phyloP scores from a whole-genome alignment of 2,113 vertebrate genomes.

The Pogona vitticeps region DNA sequence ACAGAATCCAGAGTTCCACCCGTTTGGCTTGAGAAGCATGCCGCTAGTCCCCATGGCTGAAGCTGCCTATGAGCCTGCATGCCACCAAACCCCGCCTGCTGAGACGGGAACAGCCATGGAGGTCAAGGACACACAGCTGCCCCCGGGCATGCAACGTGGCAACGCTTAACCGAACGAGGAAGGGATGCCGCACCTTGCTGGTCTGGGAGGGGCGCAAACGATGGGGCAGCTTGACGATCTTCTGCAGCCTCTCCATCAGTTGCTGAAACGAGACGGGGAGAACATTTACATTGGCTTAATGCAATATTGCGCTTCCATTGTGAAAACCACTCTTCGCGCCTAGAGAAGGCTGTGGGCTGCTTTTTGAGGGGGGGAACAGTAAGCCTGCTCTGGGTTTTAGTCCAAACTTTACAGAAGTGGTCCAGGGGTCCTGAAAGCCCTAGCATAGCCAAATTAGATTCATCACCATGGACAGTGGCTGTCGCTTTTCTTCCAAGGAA shows the following conservation, averaged over 20 bases:
- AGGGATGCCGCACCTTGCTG: slow-evolving; percentile 82
- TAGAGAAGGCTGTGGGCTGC: no score
- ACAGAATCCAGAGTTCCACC: not conserved
- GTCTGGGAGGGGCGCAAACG: slow-evolving; percentile 86
- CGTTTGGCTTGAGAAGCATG: not conserved
- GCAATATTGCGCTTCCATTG: no score
- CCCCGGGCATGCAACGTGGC: not conserved
- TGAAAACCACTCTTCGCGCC: no score
- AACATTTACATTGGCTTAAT: no score
- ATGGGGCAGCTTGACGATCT: slow-evolving; percentile 87
- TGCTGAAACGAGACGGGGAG: slow-evolving; percentile 73
- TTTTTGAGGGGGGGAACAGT: no score
- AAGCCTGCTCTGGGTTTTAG: no score
- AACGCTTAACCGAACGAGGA: accelerated
- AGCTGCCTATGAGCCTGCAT: not conserved
- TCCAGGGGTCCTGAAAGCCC: no score
- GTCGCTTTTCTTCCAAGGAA: no score
- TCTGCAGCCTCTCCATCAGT: slow-evolving; percentile 90
- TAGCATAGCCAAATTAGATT: no score
- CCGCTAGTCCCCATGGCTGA: not conserved
- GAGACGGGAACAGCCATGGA: not conserved
- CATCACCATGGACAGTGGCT: no score
- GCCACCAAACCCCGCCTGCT: not conserved
- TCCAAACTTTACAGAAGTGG: no score
- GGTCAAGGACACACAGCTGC: no score